phyloP scores from a whole-genome alignment of 1,140 invertebrate genomes.

The Gonioctena quinquepunctata region DNA sequence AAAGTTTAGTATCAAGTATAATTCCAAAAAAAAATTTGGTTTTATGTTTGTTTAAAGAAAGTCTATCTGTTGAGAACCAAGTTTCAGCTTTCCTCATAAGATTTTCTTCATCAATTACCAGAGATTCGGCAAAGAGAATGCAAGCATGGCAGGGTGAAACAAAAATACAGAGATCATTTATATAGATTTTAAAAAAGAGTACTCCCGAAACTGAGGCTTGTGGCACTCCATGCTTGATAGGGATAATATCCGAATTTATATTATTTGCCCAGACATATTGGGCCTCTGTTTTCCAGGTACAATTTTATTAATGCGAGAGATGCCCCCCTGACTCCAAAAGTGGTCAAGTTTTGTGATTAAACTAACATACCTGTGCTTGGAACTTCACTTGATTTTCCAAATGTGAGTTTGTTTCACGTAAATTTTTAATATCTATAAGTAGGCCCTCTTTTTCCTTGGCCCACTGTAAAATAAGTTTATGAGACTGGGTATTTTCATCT shows the following conservation, averaged over 20 bases:
- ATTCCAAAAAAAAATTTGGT: too few relatives aligned
- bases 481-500: conserved; percentile 38
- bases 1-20: neutral
- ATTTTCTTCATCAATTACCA: too few relatives aligned
- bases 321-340: neutral
- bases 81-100: neutral
- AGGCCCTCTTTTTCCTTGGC: conserved; percentile 49
- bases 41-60: too few relatives aligned
- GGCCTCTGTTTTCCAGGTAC: neutral
- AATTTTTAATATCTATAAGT: conserved; percentile 62
- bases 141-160: neutral
- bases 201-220: neutral
- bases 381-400: conserved; percentile 74
- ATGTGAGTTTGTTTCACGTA: conserved; percentile 66
- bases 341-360: neutral
- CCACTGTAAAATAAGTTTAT: conserved; percentile 46
- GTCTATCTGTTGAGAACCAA: neutral
- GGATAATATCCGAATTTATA: too few relatives aligned
- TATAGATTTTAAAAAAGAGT: too few relatives aligned
- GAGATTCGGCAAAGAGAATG: too few relatives aligned
- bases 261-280: neutral
- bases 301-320: too few relatives aligned
- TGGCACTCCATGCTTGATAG: neutral
- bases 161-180: too few relatives aligned
- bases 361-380: conserved; percentile 62